Evolutionary conservation across 1,140 invertebrate species (phyloP), one percentile per base, ranked within the genome.

Genomic region (Sarcophaga bullata): DNA sequence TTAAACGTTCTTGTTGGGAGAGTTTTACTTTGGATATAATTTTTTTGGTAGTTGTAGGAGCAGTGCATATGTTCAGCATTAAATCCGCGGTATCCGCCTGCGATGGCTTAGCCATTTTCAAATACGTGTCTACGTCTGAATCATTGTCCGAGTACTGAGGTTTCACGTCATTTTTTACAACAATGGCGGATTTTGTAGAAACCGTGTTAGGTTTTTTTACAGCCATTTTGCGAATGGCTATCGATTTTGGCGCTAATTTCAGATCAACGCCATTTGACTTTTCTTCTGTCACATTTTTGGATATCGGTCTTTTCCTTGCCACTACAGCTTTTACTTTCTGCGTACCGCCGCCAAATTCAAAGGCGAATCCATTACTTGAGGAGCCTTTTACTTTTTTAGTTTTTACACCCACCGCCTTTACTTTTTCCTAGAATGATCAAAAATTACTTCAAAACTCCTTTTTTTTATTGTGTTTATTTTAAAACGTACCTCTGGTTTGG

Each of bases 301-400:
- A 54, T 0, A 73, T 19, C 8, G 68, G 82, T 17, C 84, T 85
- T 68, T 84, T 84, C 0, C 88, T 85, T 81, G 89, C 82, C 13
- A 87, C 88, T 72, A 87, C 80, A 0, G 88, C 88, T 76, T 88
- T 89, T 0, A 87, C 83, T 80, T 89, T 89, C 0, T 87, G 87
- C 49, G 86, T 84, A 0, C 86, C 86, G 8, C 54, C 84, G 81
- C 86, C 85, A 80, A 89, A 89, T 48, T 87, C 81, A 62, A 89
- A 89, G 1, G 85, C 72, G 8, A 87, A 86, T 5, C 83, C 75
- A 54, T 82, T 72, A 7, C 73, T n/a, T 7, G 62, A 11, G 10
- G 73, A 46, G 6, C 17, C 49, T 8, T 78, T 54, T 11, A 78
- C 13, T n/a, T 62, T 47, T 68, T 17, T 48, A n/a, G 13, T 2